Percentiles rank a stretch among this genome's conserved stretches.
phyloP scores from a whole-genome alignment of 2,797 vertebrate species.

The Macropodus opercularis region DNA sequence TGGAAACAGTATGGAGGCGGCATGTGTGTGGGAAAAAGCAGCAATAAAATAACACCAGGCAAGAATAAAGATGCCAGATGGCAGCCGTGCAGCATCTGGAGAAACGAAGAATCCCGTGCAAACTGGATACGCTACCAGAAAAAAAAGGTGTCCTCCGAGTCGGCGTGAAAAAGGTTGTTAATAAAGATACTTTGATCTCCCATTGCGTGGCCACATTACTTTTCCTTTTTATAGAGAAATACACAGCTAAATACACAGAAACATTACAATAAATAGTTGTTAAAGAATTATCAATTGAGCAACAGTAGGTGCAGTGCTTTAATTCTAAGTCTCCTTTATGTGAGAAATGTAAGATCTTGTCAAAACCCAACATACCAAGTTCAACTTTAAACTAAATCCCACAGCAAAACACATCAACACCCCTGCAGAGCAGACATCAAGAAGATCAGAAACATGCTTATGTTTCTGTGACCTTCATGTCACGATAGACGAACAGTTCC shows the following conservation, averaged over 20 bases:
- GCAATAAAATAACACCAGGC: constrained; percentile 67
- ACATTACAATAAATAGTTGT: too few species aligned
- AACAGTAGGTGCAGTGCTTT: background rate
- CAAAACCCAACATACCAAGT: background rate
- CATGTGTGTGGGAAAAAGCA: constrained; percentile 69
- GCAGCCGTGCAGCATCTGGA: constrained; percentile 71
- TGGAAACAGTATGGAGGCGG: constrained; percentile 80
- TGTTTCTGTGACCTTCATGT: background rate
- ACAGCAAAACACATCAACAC: background rate
- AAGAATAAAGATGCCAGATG: constrained; percentile 68
- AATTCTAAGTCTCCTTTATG: background rate
- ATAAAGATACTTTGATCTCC: constrained; percentile 3
- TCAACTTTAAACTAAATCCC: background rate
- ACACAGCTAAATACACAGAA: too few species aligned
- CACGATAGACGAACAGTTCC: background rate
- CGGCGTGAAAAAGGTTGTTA: constrained; percentile 5
- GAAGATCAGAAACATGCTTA: background rate
- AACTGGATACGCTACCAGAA: constrained; percentile 34
- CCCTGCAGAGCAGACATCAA: background rate
- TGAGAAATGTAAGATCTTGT: background rate
- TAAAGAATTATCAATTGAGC: background rate
- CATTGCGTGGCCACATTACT: background rate
- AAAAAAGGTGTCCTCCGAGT: constrained; percentile 10
- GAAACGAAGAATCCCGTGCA: constrained; percentile 29
- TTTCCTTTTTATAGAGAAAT: background rate